These are phyloP conservation scores for Pristionchus japonicus DNA, from an alignment of 2,888 invertebrate genomes.

Conservation along the genomic window DNA sequence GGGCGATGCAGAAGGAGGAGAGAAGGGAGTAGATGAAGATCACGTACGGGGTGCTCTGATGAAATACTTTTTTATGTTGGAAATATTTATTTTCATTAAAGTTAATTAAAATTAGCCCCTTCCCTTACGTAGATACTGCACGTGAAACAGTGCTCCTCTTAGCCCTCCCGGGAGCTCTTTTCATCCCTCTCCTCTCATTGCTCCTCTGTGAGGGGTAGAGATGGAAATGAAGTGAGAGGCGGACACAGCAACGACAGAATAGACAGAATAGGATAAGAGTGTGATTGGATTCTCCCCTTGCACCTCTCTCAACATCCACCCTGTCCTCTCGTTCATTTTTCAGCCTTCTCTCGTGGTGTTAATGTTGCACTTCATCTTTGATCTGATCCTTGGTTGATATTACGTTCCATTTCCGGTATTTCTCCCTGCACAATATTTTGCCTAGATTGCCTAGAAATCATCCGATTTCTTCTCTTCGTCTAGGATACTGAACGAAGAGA, in stretches of 20 bases:
- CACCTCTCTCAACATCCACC: neutral
- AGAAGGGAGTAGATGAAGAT: neutral
- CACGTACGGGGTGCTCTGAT: neutral
- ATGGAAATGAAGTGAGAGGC: slow-evolving; percentile 25
- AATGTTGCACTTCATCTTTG: neutral
- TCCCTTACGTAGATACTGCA: too few relatives aligned
- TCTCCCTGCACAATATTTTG: too few relatives aligned
- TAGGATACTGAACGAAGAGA: too few relatives aligned
- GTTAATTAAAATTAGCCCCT: too few relatives aligned
- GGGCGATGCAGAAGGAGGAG: neutral
- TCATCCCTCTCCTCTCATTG: neutral
- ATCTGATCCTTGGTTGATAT: neutral
- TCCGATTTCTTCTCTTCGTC: too few relatives aligned
- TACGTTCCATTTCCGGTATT: too few relatives aligned
- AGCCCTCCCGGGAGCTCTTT: slow-evolving; percentile 13
- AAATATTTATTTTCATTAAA: too few relatives aligned
- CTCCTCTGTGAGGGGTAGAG: neutral
- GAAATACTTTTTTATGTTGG: too few relatives aligned
- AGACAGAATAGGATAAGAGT: slow-evolving; percentile 32
- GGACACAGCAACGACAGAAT: too few relatives aligned
- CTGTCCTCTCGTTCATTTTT: neutral
- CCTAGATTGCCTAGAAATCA: too few relatives aligned
- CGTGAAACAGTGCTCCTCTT: neutral
- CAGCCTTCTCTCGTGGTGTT: neutral
- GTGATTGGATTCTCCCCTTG: slow-evolving; percentile 26